Evolutionary conservation across 2,888 invertebrate species (phyloP), one percentile per base, ranked within the genome.

Genomic region (Sipha maydis): DNA sequence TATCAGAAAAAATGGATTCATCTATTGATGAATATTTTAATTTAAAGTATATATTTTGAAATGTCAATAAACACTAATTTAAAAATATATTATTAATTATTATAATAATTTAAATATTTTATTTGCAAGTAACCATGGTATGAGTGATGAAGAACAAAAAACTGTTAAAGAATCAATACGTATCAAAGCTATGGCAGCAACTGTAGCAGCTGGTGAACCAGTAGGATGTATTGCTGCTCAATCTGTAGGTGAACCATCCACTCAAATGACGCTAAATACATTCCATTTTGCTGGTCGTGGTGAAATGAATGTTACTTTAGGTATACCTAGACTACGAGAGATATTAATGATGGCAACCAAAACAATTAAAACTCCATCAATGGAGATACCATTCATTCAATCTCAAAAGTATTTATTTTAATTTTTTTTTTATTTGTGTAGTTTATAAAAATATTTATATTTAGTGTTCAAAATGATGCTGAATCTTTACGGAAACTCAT

Each of bases 291-390:
- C 99, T 91, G 99, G 99, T 91, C 95, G 99, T 93, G 99, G 99
- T 93, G 99, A 99, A 93, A 99, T 99, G 99, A 99, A 99, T 93
- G 99, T 99, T 0, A 99, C 99, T 0, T 94, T 99, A n/a, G 99
- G 99, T 93, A 99, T 99, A 91, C 99, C 99, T 0, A 95, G 99
- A 90, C 93, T 99, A 9, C 93, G 98, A 90, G 99, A 99, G 94
- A 98, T 99, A 90, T 93, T 99, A 0, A 99, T 99, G 99, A 95
- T 96, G 91, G 99, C 98, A 0, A 96, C 97, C 1, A 95, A 94
- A n/a, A 96, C 95, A 89, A 96, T 99, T 21, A 97, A 97, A 92
- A 99, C 99, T 0, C 99, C 99, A 0, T 96, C 96, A 84, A 98
- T 99, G 97, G 97, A 98, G 91, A 95, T 98, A 90, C 98, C 98